phyloP scores from a whole-genome alignment of 2,888 invertebrate species.

The Drosophila dives region DNA sequence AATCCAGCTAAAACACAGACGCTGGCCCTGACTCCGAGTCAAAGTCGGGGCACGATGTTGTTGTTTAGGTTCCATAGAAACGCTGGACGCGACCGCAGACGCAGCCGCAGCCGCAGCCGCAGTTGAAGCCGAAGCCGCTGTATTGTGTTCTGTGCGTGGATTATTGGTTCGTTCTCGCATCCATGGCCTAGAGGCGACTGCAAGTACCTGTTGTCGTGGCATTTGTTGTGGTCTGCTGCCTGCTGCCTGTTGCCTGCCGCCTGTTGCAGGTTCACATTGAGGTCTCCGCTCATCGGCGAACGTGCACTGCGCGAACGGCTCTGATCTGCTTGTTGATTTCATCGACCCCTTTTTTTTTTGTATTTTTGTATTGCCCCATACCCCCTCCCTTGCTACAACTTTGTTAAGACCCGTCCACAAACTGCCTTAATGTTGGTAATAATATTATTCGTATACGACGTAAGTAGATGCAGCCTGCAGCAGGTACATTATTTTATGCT shows the following conservation, averaged over 20 bases:
- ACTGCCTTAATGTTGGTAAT: slow-evolving; percentile 76
- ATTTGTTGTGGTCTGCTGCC: slow-evolving; percentile 60
- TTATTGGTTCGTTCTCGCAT: slow-evolving; percentile 76
- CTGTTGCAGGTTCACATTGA: slow-evolving; percentile 59
- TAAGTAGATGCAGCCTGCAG: slow-evolving; percentile 64
- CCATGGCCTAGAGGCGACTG: slow-evolving; percentile 72
- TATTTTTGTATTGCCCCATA: slow-evolving; percentile 22
- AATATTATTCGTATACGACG: slow-evolving; percentile 67
- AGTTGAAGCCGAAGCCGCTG: slow-evolving; percentile 41
- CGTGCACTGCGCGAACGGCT: slow-evolving; percentile 65
- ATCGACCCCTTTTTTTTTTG: slow-evolving; percentile 31
- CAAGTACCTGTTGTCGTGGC: slow-evolving; percentile 78
- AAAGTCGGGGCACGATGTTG: slow-evolving; percentile 46
- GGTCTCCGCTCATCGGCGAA: slow-evolving; percentile 55
- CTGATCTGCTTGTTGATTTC: slow-evolving; percentile 58
- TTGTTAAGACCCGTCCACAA: slow-evolving; percentile 43
- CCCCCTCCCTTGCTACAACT: slow-evolving; percentile 24
- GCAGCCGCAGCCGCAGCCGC: slow-evolving; percentile 46
- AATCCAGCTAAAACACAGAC: slow-evolving; percentile 16
- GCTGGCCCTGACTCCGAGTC: slow-evolving; percentile 34
- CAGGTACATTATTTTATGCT: slow-evolving; percentile 84
- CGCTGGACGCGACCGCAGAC: slow-evolving; percentile 56
- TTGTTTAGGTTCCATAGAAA: slow-evolving; percentile 71
- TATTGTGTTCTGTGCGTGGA: slow-evolving; percentile 71
- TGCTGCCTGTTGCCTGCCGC: slow-evolving; percentile 31